Percentiles rank a stretch among this genome's conserved stretches.
Conservation (phyloP, 2,113 vertebrate species). For the Diphyllodes magnificus region DNA sequence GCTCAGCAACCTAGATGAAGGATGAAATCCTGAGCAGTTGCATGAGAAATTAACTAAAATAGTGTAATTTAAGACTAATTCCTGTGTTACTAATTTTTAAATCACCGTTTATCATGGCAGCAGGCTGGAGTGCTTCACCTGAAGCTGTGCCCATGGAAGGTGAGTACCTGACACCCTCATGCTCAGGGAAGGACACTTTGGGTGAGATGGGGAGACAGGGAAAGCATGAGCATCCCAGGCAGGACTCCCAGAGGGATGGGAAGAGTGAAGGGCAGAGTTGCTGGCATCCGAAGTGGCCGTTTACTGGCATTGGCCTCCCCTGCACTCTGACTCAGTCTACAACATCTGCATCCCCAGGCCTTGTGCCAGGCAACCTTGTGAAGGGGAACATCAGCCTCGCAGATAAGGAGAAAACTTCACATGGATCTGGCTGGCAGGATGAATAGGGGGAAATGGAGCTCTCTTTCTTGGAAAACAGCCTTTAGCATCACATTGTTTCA, state of each 20-base stretch:
- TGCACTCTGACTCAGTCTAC: neutral
- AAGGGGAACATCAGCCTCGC: accelerated
- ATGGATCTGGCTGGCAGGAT: neutral
- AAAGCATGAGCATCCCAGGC: neutral
- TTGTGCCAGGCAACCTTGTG: neutral
- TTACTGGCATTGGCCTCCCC: neutral
- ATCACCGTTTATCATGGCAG: neutral
- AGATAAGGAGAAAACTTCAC: neutral
- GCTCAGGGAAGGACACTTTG: neutral
- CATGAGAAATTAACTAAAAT: neutral
- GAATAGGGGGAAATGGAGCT: neutral
- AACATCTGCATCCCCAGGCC: neutral
- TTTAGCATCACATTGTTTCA: neutral
- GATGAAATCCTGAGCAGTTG: neutral
- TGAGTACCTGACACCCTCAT: neutral
- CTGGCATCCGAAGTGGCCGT: accelerated
- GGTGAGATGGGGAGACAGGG: neutral
- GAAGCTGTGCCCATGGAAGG: neutral
- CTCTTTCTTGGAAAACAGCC: neutral
- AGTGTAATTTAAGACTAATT: neutral
- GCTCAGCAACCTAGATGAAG: neutral
- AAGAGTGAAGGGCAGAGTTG: neutral
- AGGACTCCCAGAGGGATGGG: neutral
- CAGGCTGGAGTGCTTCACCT: neutral
- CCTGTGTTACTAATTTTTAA: neutral